A percentile compares a stretch with the other conserved stretches of the same genome.
phyloP scores from a whole-genome alignment of 2,888 invertebrate genomes.

The Hemithea aestivaria region DNA sequence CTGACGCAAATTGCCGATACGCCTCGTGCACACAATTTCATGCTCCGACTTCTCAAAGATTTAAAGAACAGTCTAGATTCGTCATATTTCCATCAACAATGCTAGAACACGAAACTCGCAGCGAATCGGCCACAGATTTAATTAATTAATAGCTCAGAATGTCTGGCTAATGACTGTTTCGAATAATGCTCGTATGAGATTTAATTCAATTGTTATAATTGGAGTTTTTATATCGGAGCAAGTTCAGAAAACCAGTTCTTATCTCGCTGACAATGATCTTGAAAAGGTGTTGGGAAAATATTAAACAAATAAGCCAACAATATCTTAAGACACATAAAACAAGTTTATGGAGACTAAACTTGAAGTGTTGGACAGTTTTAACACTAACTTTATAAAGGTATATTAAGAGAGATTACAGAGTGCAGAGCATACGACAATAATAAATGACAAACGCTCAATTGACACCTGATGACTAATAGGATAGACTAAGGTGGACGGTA shows the following conservation, averaged over 20 bases:
- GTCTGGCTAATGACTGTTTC: constrained; percentile 52
- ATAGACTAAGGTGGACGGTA: too few species aligned
- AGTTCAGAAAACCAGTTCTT: constrained; percentile 28
- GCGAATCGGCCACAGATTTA: constrained; percentile 43
- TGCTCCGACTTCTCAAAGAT: constrained; percentile 57
- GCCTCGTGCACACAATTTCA: constrained; percentile 78
- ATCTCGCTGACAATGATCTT: constrained; percentile 49
- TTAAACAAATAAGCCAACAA: too few species aligned
- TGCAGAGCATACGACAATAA: too few species aligned
- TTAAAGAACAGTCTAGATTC: constrained; percentile 63
- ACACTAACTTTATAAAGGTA: too few species aligned
- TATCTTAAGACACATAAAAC: too few species aligned
- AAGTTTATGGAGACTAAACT: too few species aligned
- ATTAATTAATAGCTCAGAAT: constrained; percentile 52
- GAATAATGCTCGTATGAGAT: constrained; percentile 36
- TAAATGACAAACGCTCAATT: too few species aligned
- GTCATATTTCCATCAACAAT: constrained; percentile 68
- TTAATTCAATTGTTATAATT: constrained; percentile 59
- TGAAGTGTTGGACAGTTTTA: too few species aligned
- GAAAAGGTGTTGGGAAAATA: constrained; percentile 10
- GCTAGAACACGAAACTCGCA: constrained; percentile 33
- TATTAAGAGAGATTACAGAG: too few species aligned
- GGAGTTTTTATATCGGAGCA: constrained; percentile 42
- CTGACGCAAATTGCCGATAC: constrained; percentile 78
- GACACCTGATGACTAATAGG: too few species aligned